Percentiles rank a stretch among this genome's conserved stretches.
Conservation (phyloP, 1,140 invertebrate genomes). For the Drosophila ercepeae region DNA sequence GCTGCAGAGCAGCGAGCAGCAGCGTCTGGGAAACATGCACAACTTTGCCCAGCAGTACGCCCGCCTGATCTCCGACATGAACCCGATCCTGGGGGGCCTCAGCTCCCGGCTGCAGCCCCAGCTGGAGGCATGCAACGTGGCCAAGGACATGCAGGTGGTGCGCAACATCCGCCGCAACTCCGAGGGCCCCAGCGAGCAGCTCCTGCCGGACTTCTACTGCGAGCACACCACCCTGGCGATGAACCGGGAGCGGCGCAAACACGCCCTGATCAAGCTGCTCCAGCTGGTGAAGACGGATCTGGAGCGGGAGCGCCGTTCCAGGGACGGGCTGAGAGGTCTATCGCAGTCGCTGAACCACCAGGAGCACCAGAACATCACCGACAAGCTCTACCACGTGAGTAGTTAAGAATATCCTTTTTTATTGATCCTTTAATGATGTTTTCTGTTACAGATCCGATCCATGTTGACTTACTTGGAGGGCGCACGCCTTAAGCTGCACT, state of each 20-base stretch:
- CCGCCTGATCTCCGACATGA: slow-evolving; percentile 90
- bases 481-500: slow-evolving; percentile 93
- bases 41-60: slow-evolving; percentile 91
- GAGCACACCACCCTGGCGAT: slow-evolving; percentile 96
- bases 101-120: slow-evolving; percentile 64
- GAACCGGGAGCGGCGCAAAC: slow-evolving; percentile 94
- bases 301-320: slow-evolving; percentile 92
- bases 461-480: slow-evolving; percentile 97
- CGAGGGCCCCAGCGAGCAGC: slow-evolving; percentile 88
- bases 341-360: slow-evolving; percentile 95
- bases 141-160: slow-evolving; percentile 80
- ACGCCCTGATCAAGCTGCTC: slow-evolving; percentile 92
- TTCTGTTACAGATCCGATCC: slow-evolving; percentile 90
- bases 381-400: slow-evolving; percentile 94
- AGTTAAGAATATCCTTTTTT: no score
- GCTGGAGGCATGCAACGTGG: slow-evolving; percentile 78
- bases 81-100: slow-evolving; percentile 88
- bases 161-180: slow-evolving; percentile 82
- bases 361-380: slow-evolving; percentile 95
- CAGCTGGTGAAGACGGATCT: slow-evolving; percentile 93
- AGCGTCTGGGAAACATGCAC: slow-evolving; percentile 92
- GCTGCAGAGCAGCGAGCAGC: slow-evolving; percentile 94
- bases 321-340: slow-evolving; percentile 94
- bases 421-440: no score
- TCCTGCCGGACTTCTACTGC: slow-evolving; percentile 96